Evolutionary conservation across 2,797 vertebrate genomes (phyloP), one percentile per base, ranked within the genome.

Genomic region (Danio aesculapii): DNA sequence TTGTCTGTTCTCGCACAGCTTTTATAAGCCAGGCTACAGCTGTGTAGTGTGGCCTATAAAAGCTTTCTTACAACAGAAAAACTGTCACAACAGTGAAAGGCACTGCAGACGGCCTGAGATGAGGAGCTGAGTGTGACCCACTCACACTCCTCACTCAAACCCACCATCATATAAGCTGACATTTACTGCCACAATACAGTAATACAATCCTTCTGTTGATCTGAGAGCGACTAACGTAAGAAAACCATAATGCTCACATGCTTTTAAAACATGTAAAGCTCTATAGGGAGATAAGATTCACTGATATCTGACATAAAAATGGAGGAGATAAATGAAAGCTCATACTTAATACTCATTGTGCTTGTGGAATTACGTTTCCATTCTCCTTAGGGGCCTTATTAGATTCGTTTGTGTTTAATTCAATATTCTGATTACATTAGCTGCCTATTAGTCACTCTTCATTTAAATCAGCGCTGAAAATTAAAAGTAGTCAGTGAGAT

Each of bases 131-230:
- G 16, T 6, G 16, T 1, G 19, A 19, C 55, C 30, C 4, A 10
- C 46, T 59, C 14, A 43, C 2, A 6, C 43, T 59, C 12, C 17
- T 71, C 77, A 62, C 57, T 79, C 77, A 9, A 67, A 16, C 12
- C 53, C 46, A 52, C 57, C 53, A 39, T 43, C 17, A 72, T 14
- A 72, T 3, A 1, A 70, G 53, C 58, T 79, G 77, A 72, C 58
- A 71, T 79, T 72, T 55, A 79, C 39, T 55, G 68, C 19, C 47
- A 61, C 61, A 79, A 79, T 71, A 79, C 47, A 63, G 68, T n/a
- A 44, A 71, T 53, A 43, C 7, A 55, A 78, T 62, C 41, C 43
- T n/a, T n/a, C 17, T 79, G 39, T 63, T 66, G 39, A 66, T 21
- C 39, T 63, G 47, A 55, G 62, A 55, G 61, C 7, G 74, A 66